Evolutionary conservation across 2,113 vertebrate genomes (phyloP).

Genomic region (Aplodontia rufa): DNA sequence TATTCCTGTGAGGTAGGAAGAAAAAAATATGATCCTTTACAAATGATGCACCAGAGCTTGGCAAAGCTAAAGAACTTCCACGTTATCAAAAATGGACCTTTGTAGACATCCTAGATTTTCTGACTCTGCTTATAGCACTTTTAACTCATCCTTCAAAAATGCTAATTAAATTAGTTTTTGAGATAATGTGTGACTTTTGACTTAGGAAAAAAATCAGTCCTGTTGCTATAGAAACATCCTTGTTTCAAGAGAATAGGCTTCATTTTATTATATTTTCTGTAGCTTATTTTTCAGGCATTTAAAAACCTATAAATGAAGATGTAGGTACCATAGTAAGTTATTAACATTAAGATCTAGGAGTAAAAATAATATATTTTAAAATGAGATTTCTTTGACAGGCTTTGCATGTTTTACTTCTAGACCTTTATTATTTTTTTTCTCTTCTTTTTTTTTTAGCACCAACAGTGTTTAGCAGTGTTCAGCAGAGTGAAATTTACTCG

Average conservation of each 20-base stretch:
- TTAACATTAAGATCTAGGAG: conserved; percentile 29
- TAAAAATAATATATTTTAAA: conserved; percentile 9
- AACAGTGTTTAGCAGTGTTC: conserved; percentile 94
- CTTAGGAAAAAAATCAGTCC: not conserved
- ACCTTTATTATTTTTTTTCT: conserved; percentile 47
- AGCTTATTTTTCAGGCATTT: conserved; percentile 35
- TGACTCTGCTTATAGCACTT: conserved; percentile 10
- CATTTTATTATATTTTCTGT: not conserved
- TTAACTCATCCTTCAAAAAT: conserved; percentile 22
- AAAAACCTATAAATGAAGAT: not conserved
- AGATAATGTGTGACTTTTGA: not conserved
- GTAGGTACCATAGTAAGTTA: conserved; percentile 8
- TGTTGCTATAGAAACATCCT: not conserved
- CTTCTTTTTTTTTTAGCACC: conserved; percentile 92
- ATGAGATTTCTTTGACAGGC: not conserved
- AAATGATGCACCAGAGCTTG: not conserved
- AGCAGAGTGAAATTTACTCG: conserved; percentile 96
- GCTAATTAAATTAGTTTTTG: conserved; percentile 10
- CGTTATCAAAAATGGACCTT: not conserved
- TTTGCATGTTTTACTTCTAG: conserved; percentile 33
- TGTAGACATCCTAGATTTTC: conserved; percentile 31
- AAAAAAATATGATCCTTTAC: conserved; percentile 18
- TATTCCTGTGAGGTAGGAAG: conserved; percentile 66
- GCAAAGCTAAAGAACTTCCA: conserved; percentile 32
- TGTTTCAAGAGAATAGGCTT: conserved; percentile 38